Base-by-base conservation (phyloP, 2,888 invertebrate species). In the Galerucella pusilla region DNA sequence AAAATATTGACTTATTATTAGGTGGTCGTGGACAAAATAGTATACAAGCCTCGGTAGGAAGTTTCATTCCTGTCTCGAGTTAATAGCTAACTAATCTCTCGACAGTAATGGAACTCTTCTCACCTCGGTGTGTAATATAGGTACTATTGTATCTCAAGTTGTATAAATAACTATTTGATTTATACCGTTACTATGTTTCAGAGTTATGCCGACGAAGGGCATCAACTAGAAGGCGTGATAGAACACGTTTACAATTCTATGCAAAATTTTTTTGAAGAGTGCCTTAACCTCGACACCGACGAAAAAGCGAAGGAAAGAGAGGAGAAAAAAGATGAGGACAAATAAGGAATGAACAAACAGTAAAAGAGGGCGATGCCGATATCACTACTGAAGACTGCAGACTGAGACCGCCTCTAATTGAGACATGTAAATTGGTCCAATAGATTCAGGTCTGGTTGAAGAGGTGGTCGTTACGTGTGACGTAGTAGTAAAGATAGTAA, bases 131-230 rank as follows among this genome's bases (percentile, higher is more conserved):
- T n/a, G n/a, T n/a, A n/a, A n/a, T n/a, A n/a, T n/a, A n/a, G n/a
- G n/a, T n/a, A n/a, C n/a, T n/a, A n/a, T 28, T 28, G 28, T 28
- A 28, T 5, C 28, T 28, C 28, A 4, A 28, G 28, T 28, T 28
- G 28, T 28, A 28, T 28, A 28, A 28, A 28, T 28, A 28, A 3
- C 28, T 28, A 28, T 28, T 28, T 28, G 28, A 28, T 28, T 28
- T 28, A 66, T 59, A n/a, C n/a, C n/a, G n/a, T n/a, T n/a, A n/a
- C n/a, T n/a, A 59, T 42, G 77, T 68, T 89, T 90, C 90, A 97
- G 97, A 94, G 96, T 81, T 97, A 97, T 87, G 96, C 97, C 68
- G 96, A 97, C 87, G 96, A 97, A 89, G 96, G 95, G 77, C 97
- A 97, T 88, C 92, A 94, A 82, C 89, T 97, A 75, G 81, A 84